Evolutionary conservation across 2,113 vertebrate species (phyloP), one percentile per base, ranked within the genome.

Genomic region (Kryptolebias marmoratus): DNA sequence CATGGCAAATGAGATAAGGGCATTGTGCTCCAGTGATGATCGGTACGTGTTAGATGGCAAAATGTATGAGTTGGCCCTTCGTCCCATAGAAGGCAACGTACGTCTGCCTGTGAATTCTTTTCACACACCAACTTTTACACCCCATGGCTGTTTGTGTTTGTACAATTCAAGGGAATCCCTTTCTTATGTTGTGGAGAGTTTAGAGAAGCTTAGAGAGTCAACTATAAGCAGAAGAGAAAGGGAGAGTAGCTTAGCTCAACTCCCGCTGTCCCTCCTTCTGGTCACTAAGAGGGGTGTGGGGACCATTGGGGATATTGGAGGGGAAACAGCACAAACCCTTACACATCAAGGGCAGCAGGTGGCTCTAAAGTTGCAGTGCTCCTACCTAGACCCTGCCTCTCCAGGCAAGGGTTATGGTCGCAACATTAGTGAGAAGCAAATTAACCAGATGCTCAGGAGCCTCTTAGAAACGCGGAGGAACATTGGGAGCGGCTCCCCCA

Each of bases 121-220:
- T 88, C 96, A 98, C 67, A 98, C 97, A 0, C 95, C 97, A 1
- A 97, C 96, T 1, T 99, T 99, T 72, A 94, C 96, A 14, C 97
- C 97, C 0, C 97, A 99, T 0, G 97, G 97, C 22, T 98, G 96
- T 66, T 94, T 99, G 61, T 98, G 97, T 92, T 96, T 98, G 67
- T 99, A 99, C 87, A 98, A 98, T 88, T 98, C 97, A 11, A 98
- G 98, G 89, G 97, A 99, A 64, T 98, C 97, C 0, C 81, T 99
- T 4, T 96, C 95, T 8, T 99, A 99, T 14, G 95, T 99, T 48
- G 94, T 96, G 30, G 97, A 99, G 75, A 98, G 97, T 86, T 91
- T 99, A 74, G 97, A 99, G 67, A 98, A 95, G 86, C 95, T 96
- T 68, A 88, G 95, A 2, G 96, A 98, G 83, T 95, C 93, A 2